A percentile compares a stretch with the other conserved stretches of the same genome.
phyloP scores from a whole-genome alignment of 2,113 vertebrate genomes.

The Heliornis fulica region DNA sequence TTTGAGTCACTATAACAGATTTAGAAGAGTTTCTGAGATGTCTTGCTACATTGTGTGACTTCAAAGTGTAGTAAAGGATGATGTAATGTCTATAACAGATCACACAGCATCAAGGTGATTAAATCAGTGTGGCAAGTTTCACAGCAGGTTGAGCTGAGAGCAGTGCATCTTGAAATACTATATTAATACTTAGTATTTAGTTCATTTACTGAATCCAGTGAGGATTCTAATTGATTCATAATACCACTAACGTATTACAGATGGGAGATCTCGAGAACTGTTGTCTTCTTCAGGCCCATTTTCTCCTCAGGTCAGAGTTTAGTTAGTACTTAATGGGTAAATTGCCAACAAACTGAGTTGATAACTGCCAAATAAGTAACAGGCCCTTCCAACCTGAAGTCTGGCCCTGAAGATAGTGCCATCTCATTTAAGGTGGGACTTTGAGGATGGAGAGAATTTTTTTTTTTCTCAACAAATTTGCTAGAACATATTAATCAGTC shows the following conservation, averaged over 20 bases:
- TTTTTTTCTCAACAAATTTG: not conserved
- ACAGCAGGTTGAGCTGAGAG: not conserved
- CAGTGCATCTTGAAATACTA: not conserved
- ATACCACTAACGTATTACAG: not conserved
- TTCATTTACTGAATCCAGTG: not conserved
- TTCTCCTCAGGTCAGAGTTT: not conserved
- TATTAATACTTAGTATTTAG: not conserved
- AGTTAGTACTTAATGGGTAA: not conserved
- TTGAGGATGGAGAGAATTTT: not conserved
- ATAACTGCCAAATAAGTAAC: not conserved
- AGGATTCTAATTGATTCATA: not conserved
- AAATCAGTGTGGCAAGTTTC: not conserved
- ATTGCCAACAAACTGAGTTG: not conserved
- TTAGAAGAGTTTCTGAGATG: constrained; percentile 1
- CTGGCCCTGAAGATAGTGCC: not conserved
- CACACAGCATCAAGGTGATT: not conserved
- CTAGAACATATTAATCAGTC: not conserved
- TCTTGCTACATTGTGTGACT: not conserved
- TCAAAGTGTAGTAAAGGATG: not conserved
- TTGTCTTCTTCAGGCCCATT: not conserved
- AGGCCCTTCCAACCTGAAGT: not conserved
- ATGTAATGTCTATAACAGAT: not conserved
- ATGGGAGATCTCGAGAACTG: not conserved
- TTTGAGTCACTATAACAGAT: not conserved
- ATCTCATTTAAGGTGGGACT: accelerated